These are phyloP conservation scores for Mactromeris polynyma DNA, from an alignment of 2,888 invertebrate species.

Conservation along the genomic window DNA sequence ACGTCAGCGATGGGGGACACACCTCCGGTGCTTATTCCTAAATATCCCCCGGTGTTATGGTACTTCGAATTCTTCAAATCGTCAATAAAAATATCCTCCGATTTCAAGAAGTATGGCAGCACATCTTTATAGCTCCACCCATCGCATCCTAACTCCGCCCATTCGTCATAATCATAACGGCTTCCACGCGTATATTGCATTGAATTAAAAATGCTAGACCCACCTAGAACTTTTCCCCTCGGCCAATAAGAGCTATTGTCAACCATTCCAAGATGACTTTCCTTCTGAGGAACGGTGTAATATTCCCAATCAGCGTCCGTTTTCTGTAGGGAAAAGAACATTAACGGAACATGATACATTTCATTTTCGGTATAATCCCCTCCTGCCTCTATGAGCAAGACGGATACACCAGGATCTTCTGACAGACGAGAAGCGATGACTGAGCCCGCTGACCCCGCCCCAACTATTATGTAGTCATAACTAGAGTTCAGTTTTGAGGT, in stretches of 20 bases:
- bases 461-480: constrained; percentile 65
- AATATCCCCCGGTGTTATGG: constrained; percentile 60
- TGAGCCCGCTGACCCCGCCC: constrained; percentile 54
- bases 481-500: constrained; percentile 34
- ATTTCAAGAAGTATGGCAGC: constrained; percentile 65
- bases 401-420: constrained; percentile 50
- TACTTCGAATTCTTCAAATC: constrained; percentile 59
- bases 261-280: constrained; percentile 49
- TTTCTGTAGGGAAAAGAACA: constrained; percentile 56
- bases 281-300: constrained; percentile 62
- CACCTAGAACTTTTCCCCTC: constrained; percentile 63
- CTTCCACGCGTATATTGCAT: constrained; percentile 66
- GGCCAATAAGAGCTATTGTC: constrained; percentile 58
- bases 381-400: constrained; percentile 61
- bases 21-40: constrained; percentile 60
- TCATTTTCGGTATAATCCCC: constrained; percentile 58
- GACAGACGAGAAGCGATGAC: constrained; percentile 64
- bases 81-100: constrained; percentile 60
- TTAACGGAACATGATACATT: constrained; percentile 55
- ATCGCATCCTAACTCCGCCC: constrained; percentile 52
- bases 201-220: constrained; percentile 62
- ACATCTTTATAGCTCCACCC: constrained; percentile 67
- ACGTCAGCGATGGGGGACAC: constrained; percentile 50
- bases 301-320: constrained; percentile 62
- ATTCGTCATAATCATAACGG: constrained; percentile 59